These are phyloP conservation scores for Pan troglodytes DNA, from an alignment of 2,113 vertebrate genomes.

Conservation along the genomic window DNA sequence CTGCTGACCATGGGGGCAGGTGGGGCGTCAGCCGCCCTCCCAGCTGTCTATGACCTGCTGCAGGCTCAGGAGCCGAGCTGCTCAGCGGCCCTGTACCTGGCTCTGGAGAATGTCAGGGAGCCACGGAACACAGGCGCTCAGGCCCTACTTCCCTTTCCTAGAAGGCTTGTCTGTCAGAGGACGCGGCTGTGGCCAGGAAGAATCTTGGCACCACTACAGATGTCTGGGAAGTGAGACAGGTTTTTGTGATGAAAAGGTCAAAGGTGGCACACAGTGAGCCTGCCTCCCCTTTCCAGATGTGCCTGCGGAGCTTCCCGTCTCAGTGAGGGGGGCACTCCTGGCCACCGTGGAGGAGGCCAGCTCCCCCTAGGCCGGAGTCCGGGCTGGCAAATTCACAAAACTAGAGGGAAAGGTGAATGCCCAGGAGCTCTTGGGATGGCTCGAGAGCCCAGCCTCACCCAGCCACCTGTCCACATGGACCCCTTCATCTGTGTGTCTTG, in stretches of 20 bases:
- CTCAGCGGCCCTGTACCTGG: rapidly evolving
- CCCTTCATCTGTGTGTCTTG: not conserved
- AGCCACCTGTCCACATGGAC: not conserved
- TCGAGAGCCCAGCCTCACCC: not conserved
- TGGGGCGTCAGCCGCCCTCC: not conserved
- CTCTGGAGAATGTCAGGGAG: not conserved
- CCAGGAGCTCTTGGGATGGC: not conserved
- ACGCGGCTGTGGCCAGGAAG: not conserved
- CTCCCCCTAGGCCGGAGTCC: not conserved
- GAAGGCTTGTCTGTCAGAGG: not conserved
- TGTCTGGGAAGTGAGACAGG: not conserved
- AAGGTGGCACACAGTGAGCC: not conserved
- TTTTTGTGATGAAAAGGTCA: not conserved
- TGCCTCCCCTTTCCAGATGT: not conserved
- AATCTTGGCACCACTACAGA: not conserved
- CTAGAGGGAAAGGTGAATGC: rapidly evolving
- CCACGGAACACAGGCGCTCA: too few species aligned
- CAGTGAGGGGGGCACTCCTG: not conserved
- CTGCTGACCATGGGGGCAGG: not conserved
- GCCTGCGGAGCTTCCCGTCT: not conserved
- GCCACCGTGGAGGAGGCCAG: not conserved
- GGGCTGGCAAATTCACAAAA: not conserved
- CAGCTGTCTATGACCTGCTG: too few species aligned
- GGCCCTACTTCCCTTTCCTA: not conserved
- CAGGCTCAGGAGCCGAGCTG: not conserved